Base-by-base conservation (phyloP, 2,797 vertebrate species). In the Euthynnus affinis region DNA sequence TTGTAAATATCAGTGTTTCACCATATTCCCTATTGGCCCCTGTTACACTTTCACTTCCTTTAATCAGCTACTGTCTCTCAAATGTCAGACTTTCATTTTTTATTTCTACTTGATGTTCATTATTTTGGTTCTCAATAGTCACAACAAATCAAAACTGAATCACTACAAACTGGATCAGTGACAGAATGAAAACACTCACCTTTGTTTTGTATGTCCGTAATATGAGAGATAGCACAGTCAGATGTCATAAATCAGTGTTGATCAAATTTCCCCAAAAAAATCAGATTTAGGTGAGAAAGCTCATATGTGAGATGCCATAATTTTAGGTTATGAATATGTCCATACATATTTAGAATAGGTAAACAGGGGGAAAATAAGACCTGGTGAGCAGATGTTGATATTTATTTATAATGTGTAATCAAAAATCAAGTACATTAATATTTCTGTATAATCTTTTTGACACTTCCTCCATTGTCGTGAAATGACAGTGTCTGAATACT, bases 41-140 rank as follows among this genome's bases (percentile, higher is more conserved):
- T 27, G 34, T 37, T 18, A 8, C 2, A 3, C 15, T 86, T 42
- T 80, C 62, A 74, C 74, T 86, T 88, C 82, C 79, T 52, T 61
- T 14, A 63, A 27, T 9, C 3, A 14, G 3, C 4, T 0, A 6
- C 18, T 57, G 5, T 20, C 25, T 60, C 9, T 29, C 34, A 52
- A 48, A 60, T 1, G 9, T 46, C 27, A 71, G 14, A 53, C 0
- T 66, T 58, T 1, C 8, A 23, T 37, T 4, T 37, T 4, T 3
- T 12, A 29, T 58, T 0, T 61, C 3, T 7, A 3, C 63, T 18
- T 71, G 1, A 52, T 37, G 42, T 15, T 14, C 0, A 25, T 48
- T 18, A 59, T 32, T 48, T 18, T 63, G 9, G 62, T 74, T 27
- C 14, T 64, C 34, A 17, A 29, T 74, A 6, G 1, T 46, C 5